Evolutionary conservation across 2,113 vertebrate species (phyloP), one percentile per base, ranked within the genome.

Genomic region (Micronisus gabar): DNA sequence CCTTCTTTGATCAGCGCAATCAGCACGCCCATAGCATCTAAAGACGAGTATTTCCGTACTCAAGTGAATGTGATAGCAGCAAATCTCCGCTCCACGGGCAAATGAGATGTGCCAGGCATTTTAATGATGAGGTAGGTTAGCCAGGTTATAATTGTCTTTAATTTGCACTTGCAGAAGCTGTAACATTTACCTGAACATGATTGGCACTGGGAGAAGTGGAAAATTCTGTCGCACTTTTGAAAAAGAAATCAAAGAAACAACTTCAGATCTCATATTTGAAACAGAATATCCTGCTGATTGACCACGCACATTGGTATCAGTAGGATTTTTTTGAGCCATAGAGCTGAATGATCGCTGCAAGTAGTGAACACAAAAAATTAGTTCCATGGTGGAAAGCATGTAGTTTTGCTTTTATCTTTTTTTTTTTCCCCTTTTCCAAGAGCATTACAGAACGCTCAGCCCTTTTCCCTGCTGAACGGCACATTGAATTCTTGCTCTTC

Each of bases 61-160:
- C 38, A 27, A 87, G 72, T 45, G 40, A 75, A 66, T 55, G 83
- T 55, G 73, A 86, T 19, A 91, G 92, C 63, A 59, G 65, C 63
- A 75, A 62, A 88, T 84, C 61, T 84, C 88, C 38, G 30, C 65
- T 90, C 52, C 52, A 55, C 1, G 50, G 62, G 74, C 56, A 91
- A 82, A 89, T 27, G n/a, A 84, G 34, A 66, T 94, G 78, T 93
- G 78, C 83, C 83, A 86, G 20, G 92, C 65, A 95, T 97, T 96
- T 94, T 86, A 96, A 96, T 75, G 79, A 93, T 11, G 22, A 90
- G 40, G 29, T 71, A 93, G 88, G 88, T 91, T 92, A 96, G 71
- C 74, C 81, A 84, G 95, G 84, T 95, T 96, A 71, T 96, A 95
- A 97, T 95, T 96, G 90, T 74, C 95, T 95, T 97, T 94, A 97